Base-by-base conservation (phyloP, 2,888 invertebrate species). In the Idaea straminata region DNA sequence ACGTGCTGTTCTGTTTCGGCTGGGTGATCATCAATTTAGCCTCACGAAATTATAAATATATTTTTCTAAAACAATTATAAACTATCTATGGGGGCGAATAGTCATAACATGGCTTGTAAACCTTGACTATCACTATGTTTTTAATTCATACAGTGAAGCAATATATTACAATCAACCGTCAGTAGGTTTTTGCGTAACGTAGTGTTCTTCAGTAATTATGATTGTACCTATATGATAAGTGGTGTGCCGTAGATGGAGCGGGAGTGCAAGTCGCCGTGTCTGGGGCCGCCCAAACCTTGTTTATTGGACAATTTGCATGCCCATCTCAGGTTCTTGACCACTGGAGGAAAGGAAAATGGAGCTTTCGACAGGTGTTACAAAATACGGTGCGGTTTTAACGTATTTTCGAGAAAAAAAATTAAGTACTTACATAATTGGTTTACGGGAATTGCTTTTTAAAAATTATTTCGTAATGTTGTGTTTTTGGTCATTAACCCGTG, bases 121-220 rank as follows among this genome's bases (percentile, higher is more conserved):
- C 47, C 13, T 4, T 13, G 13, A 13, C 13, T 13, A 47, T 10
- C 13, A 6, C 7, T 10, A 47, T 47, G 47, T 47, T 47, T 38
- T 47, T 10, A 47, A 10, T 47, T 47, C 47, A 47, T 13, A 47
- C 13, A 47, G 35, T 61, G 47, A 61, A 57, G 66, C 65, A 63
- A 69, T 69, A 67, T 67, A 64, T 67, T 61, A 63, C 69, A 69
- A 67, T 67, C 61, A 67, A 25, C 59, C 60, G 61, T 59, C 63
- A 38, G 57, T 7, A 47, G 36, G 47, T 47, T 10, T 47, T 47
- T 47, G 47, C 47, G 47, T 47, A 47, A 47, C 47, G 47, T 47
- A 6, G 47, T 10, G 25, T 25, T 25, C 47, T 13, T 10, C 47
- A 47, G 47, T 47, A 47, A 47, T 47, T 47, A 47, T 13, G 7